Percentiles rank a stretch among this genome's conserved stretches.
phyloP scores from a whole-genome alignment of 1,140 invertebrate species.

The Ephestia elutella region DNA sequence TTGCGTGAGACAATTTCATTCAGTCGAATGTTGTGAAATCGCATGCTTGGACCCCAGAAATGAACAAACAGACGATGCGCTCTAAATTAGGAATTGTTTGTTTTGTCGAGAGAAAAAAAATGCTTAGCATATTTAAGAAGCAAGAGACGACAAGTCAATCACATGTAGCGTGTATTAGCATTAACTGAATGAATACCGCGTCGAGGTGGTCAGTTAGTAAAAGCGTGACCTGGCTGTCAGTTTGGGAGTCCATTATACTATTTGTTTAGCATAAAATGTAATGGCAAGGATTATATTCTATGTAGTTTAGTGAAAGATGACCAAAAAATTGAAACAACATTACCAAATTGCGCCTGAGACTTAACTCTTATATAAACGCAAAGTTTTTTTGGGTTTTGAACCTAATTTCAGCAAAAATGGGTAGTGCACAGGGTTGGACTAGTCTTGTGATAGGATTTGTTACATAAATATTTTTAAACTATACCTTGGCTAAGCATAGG shows the following conservation, averaged over 20 bases:
- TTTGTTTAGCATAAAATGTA: not conserved
- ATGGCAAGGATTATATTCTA: too few relatives aligned
- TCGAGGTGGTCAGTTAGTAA: slow-evolving; percentile 61
- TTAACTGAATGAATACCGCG: slow-evolving; percentile 35
- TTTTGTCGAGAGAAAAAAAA: slow-evolving; percentile 22
- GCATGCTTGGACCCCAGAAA: not conserved
- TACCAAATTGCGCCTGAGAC: too few relatives aligned
- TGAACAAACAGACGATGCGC: slow-evolving; percentile 18
- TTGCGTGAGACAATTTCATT: too few relatives aligned
- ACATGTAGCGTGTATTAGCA: slow-evolving; percentile 50
- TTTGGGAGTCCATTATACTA: slow-evolving; percentile 45
- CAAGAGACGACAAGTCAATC: slow-evolving; percentile 46
- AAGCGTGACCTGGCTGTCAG: slow-evolving; percentile 65
- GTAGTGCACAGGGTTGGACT: too few relatives aligned
- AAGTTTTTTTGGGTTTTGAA: too few relatives aligned
- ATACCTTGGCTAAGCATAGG: too few relatives aligned
- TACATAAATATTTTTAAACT: too few relatives aligned
- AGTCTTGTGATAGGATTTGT: too few relatives aligned
- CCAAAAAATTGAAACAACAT: too few relatives aligned
- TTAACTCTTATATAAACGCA: too few relatives aligned
- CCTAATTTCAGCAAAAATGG: too few relatives aligned
- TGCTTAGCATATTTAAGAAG: slow-evolving; percentile 35
- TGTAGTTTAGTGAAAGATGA: too few relatives aligned
- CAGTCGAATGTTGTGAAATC: slow-evolving; percentile 30
- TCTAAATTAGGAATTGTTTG: slow-evolving; percentile 28